Percentiles rank a stretch among this genome's conserved stretches.
These are phyloP conservation scores for Sarcophaga rosellei DNA, from an alignment of 2,888 invertebrate genomes.

Conservation along the genomic window DNA sequence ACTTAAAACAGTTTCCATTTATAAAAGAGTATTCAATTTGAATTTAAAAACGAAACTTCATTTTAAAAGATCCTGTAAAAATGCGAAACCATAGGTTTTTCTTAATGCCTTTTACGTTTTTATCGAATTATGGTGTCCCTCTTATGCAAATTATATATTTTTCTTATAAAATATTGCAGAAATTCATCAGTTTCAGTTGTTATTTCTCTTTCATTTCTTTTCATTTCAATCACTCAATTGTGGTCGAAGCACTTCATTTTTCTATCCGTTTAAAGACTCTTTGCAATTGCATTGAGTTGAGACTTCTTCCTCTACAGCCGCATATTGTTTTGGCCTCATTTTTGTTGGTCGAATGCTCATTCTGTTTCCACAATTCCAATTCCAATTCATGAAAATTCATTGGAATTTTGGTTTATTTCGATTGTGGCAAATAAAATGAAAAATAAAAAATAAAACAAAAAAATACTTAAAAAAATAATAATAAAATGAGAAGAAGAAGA, in stretches of 20 bases:
- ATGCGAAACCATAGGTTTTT: no score
- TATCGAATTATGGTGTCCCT: neutral
- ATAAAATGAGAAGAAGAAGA: slow-evolving; percentile 4
- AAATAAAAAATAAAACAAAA: slow-evolving; percentile 38
- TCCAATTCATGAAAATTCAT: slow-evolving; percentile 27
- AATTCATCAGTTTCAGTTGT: neutral
- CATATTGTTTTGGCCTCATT: neutral
- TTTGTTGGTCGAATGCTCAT: neutral
- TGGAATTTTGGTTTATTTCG: slow-evolving; percentile 42
- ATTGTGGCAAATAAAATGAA: slow-evolving; percentile 41
- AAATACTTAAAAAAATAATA: slow-evolving; percentile 50
- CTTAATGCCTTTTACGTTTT: no score
- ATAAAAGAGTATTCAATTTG: no score
- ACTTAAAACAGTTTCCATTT: no score
- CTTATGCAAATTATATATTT: neutral
- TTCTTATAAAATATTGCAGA: neutral
- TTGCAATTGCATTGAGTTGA: slow-evolving; percentile 26
- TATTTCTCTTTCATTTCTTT: neutral
- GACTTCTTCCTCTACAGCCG: slow-evolving; percentile 24
- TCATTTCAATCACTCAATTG: slow-evolving; percentile 39
- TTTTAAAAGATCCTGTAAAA: no score
- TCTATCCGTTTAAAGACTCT: slow-evolving; percentile 20
- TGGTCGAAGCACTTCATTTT: slow-evolving; percentile 41
- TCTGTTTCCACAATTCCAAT: neutral
- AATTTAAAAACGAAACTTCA: no score